Evolutionary conservation across 2,888 invertebrate species (phyloP), one percentile per base, ranked within the genome.

Genomic region (Tanytarsus gracilentus): DNA sequence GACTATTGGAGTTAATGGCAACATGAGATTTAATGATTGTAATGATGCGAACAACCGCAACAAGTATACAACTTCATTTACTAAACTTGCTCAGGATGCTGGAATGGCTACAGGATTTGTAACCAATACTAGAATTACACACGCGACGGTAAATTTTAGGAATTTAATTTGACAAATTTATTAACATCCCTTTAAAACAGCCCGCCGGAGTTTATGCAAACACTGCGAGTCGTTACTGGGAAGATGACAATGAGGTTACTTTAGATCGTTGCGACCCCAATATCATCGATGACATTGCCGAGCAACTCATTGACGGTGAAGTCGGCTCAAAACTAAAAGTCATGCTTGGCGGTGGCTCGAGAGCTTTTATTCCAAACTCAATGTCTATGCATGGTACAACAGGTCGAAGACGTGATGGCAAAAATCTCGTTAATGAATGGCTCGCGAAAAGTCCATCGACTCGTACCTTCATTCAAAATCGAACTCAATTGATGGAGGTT

Each of bases 81-180:
- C 84, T 23, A 77, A 79, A 64, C 84, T 84, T 82, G 85, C 87
- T 0, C 86, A 86, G 69, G 72, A 71, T 21, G 78, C 77, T 2
- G 79, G 79, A 0, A 84, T 81, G 66, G 73, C 74, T 11, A 80
- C 81, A 7, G 85, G 84, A 3, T 69, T 84, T 5, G 85, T 88
- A 1, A 90, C 89, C 0, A 87, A 85, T 0, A 85, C 86, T 0
- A 73, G 86, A 18, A 79, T 89, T 4, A 89, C 89, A 0, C 87
- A 89, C 67, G 89, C 88, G 0, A 82, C 86, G 0, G n/a, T n/a
- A n/a, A n/a, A n/a, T n/a, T n/a, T n/a, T n/a, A n/a, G n/a, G 88
- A 88, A 0, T 83, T 84, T 0, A 85, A 84, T 0, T 75, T 81
- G 0, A 8, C 7, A 8, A 30, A 30, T 30, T 30, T 30, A 30